Percentiles rank a stretch among this genome's conserved stretches.
Conservation (phyloP, 2,113 vertebrate genomes). For the Acrocephalus arundinaceus region DNA sequence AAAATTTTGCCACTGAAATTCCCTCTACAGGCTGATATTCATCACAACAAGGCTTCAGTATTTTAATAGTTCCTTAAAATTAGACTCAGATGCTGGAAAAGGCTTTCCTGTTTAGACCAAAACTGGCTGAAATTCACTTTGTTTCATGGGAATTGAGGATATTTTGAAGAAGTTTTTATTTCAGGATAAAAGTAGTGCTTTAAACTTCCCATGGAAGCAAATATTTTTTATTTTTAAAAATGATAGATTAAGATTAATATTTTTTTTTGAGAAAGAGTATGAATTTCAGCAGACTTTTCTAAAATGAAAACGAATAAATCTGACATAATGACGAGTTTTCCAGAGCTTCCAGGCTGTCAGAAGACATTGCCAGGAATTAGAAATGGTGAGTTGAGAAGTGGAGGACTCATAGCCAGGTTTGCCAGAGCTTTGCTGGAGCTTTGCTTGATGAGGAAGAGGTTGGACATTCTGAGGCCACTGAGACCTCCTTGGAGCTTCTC, state of each 20-base stretch:
- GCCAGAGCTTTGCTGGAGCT: background rate
- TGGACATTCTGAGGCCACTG: background rate
- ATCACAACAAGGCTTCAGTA: slow-evolving; percentile 1
- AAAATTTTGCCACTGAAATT: slow-evolving; percentile 36
- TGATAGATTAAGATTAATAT: background rate
- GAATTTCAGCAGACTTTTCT: background rate
- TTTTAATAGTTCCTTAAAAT: slow-evolving; percentile 19
- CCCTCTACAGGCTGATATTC: background rate
- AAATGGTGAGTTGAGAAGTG: background rate
- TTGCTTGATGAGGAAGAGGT: background rate
- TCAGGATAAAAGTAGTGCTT: background rate
- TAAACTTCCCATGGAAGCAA: background rate
- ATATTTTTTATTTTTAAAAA: background rate
- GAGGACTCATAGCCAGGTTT: background rate
- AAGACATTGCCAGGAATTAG: background rate
- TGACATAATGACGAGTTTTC: background rate
- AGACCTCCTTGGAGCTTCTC: background rate
- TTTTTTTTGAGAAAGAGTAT: background rate
- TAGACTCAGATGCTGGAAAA: background rate
- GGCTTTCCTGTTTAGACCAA: slow-evolving; percentile 8
- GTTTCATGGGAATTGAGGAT: background rate
- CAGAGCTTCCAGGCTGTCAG: background rate
- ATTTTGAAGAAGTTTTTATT: background rate
- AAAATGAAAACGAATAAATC: background rate
- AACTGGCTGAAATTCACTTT: background rate